These are phyloP conservation scores for Lathronympha strigana DNA, from an alignment of 2,888 invertebrate species.

Conservation along the genomic window DNA sequence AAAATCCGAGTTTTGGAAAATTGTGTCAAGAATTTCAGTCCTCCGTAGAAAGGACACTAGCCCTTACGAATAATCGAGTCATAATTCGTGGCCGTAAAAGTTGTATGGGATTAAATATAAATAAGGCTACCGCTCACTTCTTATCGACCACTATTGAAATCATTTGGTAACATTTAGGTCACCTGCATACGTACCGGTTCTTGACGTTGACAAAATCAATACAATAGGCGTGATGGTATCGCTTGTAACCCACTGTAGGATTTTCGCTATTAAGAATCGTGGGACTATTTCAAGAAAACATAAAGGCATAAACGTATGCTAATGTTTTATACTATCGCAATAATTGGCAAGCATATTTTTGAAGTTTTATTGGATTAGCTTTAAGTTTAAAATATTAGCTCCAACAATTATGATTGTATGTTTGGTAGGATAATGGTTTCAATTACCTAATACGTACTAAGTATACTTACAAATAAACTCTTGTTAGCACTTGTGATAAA, in stretches of 20 bases:
- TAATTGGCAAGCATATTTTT: not conserved
- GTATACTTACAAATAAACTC: too few relatives aligned
- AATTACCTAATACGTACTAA: too few relatives aligned
- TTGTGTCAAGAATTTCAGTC: too few relatives aligned
- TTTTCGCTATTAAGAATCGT: not conserved
- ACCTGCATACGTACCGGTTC: constrained; percentile 22
- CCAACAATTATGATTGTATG: too few relatives aligned
- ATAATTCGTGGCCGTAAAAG: not conserved
- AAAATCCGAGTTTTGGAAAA: too few relatives aligned
- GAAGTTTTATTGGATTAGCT: too few relatives aligned
- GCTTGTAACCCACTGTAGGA: not conserved
- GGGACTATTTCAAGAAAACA: too few relatives aligned
- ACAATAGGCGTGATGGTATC: constrained; percentile 13
- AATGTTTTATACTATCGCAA: not conserved
- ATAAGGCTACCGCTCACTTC: constrained; percentile 13
- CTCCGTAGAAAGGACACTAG: too few relatives aligned
- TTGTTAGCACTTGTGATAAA: too few relatives aligned
- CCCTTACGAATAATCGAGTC: constrained; percentile 17
- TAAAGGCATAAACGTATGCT: too few relatives aligned
- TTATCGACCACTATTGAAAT: constrained; percentile 31
- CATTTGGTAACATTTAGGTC: constrained; percentile 37
- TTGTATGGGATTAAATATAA: constrained; percentile 26
- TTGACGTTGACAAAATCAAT: constrained; percentile 29
- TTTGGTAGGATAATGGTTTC: too few relatives aligned
- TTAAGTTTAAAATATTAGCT: too few relatives aligned